Percentiles rank a stretch among this genome's conserved stretches.
phyloP scores from a whole-genome alignment of 2,797 vertebrate species.

The Molossus alvarezi region DNA sequence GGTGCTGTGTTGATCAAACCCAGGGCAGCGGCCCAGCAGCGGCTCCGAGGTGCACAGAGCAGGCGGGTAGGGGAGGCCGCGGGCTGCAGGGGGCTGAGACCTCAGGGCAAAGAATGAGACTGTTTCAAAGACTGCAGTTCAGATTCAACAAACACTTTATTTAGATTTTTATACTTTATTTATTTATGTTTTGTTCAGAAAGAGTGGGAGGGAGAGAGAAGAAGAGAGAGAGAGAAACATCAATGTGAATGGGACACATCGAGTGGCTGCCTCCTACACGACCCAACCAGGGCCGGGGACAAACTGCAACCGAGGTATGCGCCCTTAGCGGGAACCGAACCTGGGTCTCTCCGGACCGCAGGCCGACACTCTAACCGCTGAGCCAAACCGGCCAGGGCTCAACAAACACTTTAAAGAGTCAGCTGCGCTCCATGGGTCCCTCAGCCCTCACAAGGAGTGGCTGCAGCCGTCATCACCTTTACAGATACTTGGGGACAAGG shows the following conservation, averaged over 20 bases:
- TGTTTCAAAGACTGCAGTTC: not conserved
- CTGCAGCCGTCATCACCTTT: not conserved
- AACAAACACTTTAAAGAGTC: not conserved
- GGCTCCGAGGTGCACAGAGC: not conserved
- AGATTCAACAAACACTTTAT: not conserved
- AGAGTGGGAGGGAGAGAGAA: too few relatives aligned
- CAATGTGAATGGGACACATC: too few relatives aligned
- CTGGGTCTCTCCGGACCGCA: too few relatives aligned
- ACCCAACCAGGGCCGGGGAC: too few relatives aligned
- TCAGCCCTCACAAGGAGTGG: not conserved
- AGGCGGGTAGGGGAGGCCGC: not conserved
- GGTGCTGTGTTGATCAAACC: not conserved
- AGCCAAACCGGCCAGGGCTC: not conserved
- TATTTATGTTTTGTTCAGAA: too few relatives aligned
- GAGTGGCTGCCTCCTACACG: too few relatives aligned
- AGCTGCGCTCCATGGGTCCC: not conserved
- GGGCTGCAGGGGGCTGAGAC: not conserved
- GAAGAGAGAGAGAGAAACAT: too few relatives aligned
- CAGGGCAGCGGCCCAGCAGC: not conserved
- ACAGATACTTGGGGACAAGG: not conserved
- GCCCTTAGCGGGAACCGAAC: too few relatives aligned
- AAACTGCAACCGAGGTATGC: too few relatives aligned
- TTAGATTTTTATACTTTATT: too few relatives aligned
- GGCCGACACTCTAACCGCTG: too few relatives aligned
- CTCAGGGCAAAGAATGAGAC: not conserved